Base-by-base conservation (phyloP, 1,140 invertebrate species). In the Drosophila bifasciata region DNA sequence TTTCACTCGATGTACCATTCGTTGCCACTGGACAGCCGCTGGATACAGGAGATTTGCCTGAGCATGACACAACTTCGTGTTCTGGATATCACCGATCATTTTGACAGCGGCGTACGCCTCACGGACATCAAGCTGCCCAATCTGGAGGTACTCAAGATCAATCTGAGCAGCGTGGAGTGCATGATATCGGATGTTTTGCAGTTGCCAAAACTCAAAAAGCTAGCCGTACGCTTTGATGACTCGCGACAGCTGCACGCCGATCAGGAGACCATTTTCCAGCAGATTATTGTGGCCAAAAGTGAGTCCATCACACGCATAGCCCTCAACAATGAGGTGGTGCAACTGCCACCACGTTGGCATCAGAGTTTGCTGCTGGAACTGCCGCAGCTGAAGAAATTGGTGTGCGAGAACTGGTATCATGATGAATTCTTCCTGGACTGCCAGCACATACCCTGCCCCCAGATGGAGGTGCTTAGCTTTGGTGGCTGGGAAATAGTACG, bases 371-470 rank as follows among this genome's bases (percentile, higher is more conserved):
- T 89, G 0, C 16, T 83, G 19, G 75, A 88, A n/a, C 48, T 88
- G 57, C 83, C 83, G 43, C 83, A 88, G 57, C 67, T 88, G 13
- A 62, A 55, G 0, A 39, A 57, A 0, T n/a, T 88, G 16, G 45
- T 88, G 9, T 88, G 83, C 36, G 78, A 83, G 60, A 88, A 88
- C 28, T 88, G 83, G 83, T 66, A 52, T 11, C 84, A 83, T n/a
- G 55, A 88, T 13, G 75, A 69, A 1, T 89, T 88, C 62, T 88
- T 88, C n/a, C 43, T 88, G 57, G 83, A 88, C 0, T 32, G 59
- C 36, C 58, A 60, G 15, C 75, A 88, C 28, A 79, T 88, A 6
- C 83, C 83, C 43, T 84, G 84, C 62, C 48, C 56, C 3, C 83
- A 88, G 45, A 76, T 88, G 83, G 62, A 88, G 57, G 63, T 76